These are phyloP conservation scores for Psittacara wagleri DNA, from an alignment of 2,113 vertebrate species.

Conservation along the genomic window DNA sequence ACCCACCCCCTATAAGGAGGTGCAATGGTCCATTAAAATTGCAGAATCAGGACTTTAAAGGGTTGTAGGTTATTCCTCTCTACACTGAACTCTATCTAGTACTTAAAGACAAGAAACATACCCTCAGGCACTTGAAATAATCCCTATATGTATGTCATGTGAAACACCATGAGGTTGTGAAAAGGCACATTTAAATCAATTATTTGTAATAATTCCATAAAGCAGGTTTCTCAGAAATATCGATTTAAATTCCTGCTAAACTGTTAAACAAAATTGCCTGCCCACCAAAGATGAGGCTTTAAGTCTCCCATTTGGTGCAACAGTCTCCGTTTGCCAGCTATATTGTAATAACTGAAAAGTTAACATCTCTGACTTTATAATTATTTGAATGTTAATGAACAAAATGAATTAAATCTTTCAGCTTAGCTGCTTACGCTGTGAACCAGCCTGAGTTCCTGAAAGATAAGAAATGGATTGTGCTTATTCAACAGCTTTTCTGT, in stretches of 20 bases:
- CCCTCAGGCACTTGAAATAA: neutral
- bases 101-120: neutral
- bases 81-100: neutral
- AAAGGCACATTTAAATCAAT: constrained; percentile 47
- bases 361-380: constrained; percentile 62
- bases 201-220: constrained; percentile 40
- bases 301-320: constrained; percentile 47
- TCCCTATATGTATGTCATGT: neutral
- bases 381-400: constrained; percentile 65
- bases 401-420: constrained; percentile 65
- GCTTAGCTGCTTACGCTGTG: constrained; percentile 29
- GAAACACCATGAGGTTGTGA: constrained; percentile 7
- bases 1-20: neutral
- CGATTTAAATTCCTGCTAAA: constrained; percentile 31
- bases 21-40: neutral
- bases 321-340: constrained; percentile 36
- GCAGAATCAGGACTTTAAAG: neutral
- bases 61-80: neutral
- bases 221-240: constrained; percentile 25
- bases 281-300: constrained; percentile 59
- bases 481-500: constrained; percentile 45
- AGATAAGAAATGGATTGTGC: constrained; percentile 51
- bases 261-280: constrained; percentile 47
- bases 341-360: constrained; percentile 45
- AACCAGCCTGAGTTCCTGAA: constrained; percentile 43